Percentiles rank a stretch among this genome's conserved stretches.
Conservation (phyloP, 2,797 vertebrate species). For the Australoheros facetus region DNA sequence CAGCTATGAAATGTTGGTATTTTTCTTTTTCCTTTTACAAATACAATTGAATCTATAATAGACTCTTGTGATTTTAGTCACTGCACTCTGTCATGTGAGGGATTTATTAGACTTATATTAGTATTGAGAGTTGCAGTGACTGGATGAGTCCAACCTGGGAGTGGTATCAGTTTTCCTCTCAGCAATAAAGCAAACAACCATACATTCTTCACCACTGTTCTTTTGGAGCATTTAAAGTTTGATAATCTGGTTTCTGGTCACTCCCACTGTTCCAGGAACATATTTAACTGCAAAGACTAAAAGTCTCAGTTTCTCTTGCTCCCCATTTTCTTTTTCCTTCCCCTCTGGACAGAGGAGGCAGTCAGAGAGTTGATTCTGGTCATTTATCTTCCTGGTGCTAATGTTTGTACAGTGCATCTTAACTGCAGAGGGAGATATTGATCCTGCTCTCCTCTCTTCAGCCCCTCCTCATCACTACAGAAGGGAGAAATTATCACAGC, state of each 20-base stretch:
- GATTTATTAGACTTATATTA: neutral
- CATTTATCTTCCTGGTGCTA: constrained; percentile 65
- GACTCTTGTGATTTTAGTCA: neutral
- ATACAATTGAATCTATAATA: neutral
- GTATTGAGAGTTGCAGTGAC: neutral
- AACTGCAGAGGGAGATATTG: constrained; percentile 62
- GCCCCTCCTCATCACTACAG: constrained; percentile 7
- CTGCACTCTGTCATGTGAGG: neutral
- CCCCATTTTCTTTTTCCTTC: neutral
- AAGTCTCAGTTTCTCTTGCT: neutral
- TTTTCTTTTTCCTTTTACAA: neutral
- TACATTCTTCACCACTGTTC: neutral
- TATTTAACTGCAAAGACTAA: neutral
- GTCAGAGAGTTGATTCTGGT: constrained; percentile 38
- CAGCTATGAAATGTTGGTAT: neutral
- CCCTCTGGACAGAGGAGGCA: constrained; percentile 7
- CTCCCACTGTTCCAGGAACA: neutral
- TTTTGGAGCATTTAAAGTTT: neutral
- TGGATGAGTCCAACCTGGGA: neutral
- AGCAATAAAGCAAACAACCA: neutral
- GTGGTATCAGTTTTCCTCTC: neutral
- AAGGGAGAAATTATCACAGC: constrained; percentile 1
- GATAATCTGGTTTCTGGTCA: neutral
- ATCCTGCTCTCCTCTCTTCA: constrained; percentile 41
- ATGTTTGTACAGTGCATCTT: constrained; percentile 51